These are phyloP conservation scores for Allygus modestus DNA, from an alignment of 2,888 invertebrate genomes.

Conservation along the genomic window DNA sequence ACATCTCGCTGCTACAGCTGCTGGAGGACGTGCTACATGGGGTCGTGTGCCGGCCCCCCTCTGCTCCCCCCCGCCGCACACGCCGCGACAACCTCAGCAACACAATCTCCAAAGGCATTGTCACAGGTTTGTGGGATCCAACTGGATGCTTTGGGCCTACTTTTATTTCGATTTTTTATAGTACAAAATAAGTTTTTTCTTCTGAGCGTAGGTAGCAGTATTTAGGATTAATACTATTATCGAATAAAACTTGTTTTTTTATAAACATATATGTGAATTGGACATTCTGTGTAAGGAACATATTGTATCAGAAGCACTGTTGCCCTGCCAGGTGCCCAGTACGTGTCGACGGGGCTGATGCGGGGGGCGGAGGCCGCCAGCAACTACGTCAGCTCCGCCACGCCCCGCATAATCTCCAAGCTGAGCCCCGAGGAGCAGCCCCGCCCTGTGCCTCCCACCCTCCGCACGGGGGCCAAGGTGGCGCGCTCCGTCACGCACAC, in stretches of 20 bases:
- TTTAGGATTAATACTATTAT: no score
- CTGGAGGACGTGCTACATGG: constrained; percentile 81
- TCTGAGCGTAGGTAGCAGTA: no score
- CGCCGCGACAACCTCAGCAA: constrained; percentile 1
- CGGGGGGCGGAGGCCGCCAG: constrained; percentile 83
- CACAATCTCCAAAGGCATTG: constrained; percentile 30
- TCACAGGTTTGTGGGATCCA: constrained; percentile 39
- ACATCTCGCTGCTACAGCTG: constrained; percentile 77
- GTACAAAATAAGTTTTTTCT: no score
- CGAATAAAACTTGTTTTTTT: no score
- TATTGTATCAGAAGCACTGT: no score
- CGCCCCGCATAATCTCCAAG: constrained; percentile 79
- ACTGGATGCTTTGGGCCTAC: no score
- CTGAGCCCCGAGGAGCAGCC: constrained; percentile 76
- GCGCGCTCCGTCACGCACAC: constrained; percentile 82
- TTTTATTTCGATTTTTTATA: no score
- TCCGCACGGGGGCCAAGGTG: constrained; percentile 79
- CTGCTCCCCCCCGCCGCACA: not conserved
- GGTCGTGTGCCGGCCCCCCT: constrained; percentile 74
- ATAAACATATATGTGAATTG: no score
- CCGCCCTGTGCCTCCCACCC: constrained; percentile 77
- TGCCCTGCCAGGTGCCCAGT: constrained; percentile 80
- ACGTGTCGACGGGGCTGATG: constrained; percentile 81
- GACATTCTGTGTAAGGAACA: no score
- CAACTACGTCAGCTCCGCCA: constrained; percentile 78